Conservation (phyloP, 2,888 invertebrate species). For the Eueremaeus valkanovi region DNA sequence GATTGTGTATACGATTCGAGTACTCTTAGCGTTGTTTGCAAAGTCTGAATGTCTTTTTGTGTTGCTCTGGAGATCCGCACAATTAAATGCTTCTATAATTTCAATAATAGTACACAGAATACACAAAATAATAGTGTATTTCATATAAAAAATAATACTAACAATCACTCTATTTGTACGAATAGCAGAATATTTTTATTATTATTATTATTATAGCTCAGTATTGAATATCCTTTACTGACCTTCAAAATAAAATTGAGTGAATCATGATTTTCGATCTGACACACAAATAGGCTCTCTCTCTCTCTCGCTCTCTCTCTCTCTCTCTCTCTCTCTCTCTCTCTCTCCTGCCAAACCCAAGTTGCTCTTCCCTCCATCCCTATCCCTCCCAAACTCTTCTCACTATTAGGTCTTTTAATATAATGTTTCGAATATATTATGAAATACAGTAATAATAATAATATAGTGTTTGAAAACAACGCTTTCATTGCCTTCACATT, state of each 20-base stretch:
- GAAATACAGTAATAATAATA: background rate
- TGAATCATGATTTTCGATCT: slow-evolving; percentile 13
- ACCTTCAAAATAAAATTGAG: slow-evolving; percentile 5
- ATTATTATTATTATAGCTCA: background rate
- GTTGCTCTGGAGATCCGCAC: too few relatives aligned
- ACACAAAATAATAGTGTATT: too few relatives aligned
- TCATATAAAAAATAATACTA: background rate
- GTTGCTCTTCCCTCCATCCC: background rate
- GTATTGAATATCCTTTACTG: background rate
- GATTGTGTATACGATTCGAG: too few relatives aligned
- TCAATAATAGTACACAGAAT: too few relatives aligned
- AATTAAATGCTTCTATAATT: too few relatives aligned
- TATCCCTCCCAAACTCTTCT: background rate
- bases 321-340: too few relatives aligned
- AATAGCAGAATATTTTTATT: background rate
- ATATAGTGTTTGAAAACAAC: background rate
- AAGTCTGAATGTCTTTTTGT: too few relatives aligned
- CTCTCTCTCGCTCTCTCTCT: too few relatives aligned
- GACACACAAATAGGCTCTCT: background rate
- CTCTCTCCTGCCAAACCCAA: too few relatives aligned
- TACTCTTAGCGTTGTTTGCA: too few relatives aligned
- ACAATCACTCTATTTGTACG: background rate
- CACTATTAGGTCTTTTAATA: background rate
- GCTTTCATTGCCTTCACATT: background rate
- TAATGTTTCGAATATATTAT: background rate